A percentile compares a stretch with the other conserved stretches of the same genome.
phyloP scores from a whole-genome alignment of 1,140 invertebrate genomes.

The Ips typographus region DNA sequence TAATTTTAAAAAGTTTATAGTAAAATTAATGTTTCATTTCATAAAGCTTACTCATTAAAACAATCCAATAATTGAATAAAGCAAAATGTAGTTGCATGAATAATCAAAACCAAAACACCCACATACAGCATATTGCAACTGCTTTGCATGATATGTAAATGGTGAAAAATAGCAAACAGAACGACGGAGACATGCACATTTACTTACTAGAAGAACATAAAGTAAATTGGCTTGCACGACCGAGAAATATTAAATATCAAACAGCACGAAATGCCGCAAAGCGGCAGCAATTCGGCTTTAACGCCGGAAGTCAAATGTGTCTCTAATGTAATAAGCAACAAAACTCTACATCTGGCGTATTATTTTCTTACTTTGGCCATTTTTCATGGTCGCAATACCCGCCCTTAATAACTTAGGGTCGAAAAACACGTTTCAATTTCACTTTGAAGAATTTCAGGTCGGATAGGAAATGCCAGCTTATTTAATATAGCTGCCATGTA shows the following conservation, averaged over 20 bases:
- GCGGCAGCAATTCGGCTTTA: conserved; percentile 12
- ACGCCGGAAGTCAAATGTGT: conserved; percentile 30
- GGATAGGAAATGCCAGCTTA: conserved; percentile 1
- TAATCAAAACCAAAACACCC: too few relatives aligned
- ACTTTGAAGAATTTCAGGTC: conserved; percentile 2
- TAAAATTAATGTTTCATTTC: too few relatives aligned
- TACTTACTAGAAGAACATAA: background rate
- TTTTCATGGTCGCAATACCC: conserved; percentile 6
- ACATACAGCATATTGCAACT: too few relatives aligned
- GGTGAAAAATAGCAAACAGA: too few relatives aligned
- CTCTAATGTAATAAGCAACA: conserved; percentile 28
- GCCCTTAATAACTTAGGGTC: conserved; percentile 17
- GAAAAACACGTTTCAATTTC: conserved; percentile 10
- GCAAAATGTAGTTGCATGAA: too few relatives aligned
- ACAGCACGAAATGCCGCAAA: conserved; percentile 19
- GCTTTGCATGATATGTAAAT: too few relatives aligned
- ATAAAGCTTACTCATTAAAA: too few relatives aligned
- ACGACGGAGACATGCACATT: too few relatives aligned
- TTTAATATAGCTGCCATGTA: background rate
- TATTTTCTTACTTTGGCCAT: conserved; percentile 16
- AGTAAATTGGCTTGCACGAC: conserved; percentile 17
- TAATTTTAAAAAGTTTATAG: too few relatives aligned
- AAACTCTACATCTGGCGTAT: conserved; percentile 24
- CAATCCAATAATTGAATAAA: too few relatives aligned
- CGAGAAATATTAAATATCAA: conserved; percentile 33